A percentile compares a stretch with the other conserved stretches of the same genome.
These are phyloP conservation scores for Meandrina meandrites DNA, from an alignment of 92 coral and sea anemone species.

Conservation along the genomic window DNA sequence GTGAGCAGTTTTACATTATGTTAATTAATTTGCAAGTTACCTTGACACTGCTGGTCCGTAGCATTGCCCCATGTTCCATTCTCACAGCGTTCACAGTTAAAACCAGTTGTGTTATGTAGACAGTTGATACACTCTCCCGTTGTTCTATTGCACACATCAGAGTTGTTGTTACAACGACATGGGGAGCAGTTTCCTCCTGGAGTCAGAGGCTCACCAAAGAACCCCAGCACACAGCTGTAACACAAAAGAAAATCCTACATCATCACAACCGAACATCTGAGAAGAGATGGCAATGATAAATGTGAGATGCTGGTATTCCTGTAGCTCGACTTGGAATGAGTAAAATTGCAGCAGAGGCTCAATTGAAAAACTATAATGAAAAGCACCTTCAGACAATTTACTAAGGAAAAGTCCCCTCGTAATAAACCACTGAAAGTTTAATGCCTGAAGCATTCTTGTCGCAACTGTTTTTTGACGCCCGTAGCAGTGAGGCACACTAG, in stretches of 20 bases:
- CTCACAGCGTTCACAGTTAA: slow-evolving; percentile 93
- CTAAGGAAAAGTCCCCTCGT: too few relatives aligned
- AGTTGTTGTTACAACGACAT: slow-evolving; percentile 95
- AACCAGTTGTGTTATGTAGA: slow-evolving; percentile 85
- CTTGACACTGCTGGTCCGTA: slow-evolving; percentile 86
- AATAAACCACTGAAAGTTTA: too few relatives aligned
- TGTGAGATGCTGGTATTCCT: too few relatives aligned
- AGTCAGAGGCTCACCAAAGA: slow-evolving; percentile 83
- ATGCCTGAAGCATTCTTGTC: too few relatives aligned
- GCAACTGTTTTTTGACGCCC: too few relatives aligned
- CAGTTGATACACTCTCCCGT: slow-evolving; percentile 86
- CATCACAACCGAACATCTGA: not conserved
- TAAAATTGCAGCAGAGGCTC: not conserved
- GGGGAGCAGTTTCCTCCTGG: slow-evolving; percentile 90
- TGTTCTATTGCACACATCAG: slow-evolving; percentile 81
- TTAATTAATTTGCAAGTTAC: slow-evolving; percentile 23
- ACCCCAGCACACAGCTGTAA: slow-evolving; percentile 79
- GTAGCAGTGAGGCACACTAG: too few relatives aligned
- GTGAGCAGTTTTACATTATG: not conserved
- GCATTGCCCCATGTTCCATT: slow-evolving; percentile 97
- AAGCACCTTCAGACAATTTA: too few relatives aligned
- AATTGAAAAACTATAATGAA: not conserved
- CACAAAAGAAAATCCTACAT: not conserved
- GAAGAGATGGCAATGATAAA: not conserved
- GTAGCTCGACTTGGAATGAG: not conserved